These are phyloP conservation scores for Catajapyx aquilonaris DNA, from an alignment of 1,140 invertebrate genomes.

Conservation along the genomic window DNA sequence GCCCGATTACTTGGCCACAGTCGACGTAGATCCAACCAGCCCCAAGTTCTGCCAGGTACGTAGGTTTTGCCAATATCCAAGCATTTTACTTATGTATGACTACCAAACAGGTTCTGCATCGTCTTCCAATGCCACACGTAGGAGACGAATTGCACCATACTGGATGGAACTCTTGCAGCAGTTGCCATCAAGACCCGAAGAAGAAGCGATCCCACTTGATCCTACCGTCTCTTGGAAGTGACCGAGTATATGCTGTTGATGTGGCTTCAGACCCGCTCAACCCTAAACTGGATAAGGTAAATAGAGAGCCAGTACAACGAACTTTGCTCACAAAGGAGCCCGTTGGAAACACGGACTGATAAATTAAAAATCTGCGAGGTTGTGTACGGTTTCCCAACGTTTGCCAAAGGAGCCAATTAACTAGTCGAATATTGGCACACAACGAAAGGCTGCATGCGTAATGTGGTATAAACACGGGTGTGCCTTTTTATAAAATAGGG, in stretches of 20 bases:
- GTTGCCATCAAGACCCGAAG: slow-evolving; percentile 44
- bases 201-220: slow-evolving; percentile 55
- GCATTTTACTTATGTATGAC: slow-evolving; percentile 8
- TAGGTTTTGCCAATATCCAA: slow-evolving; percentile 5
- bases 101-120: slow-evolving; percentile 56
- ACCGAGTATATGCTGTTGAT: slow-evolving; percentile 72
- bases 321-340: too few species aligned
- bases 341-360: too few species aligned
- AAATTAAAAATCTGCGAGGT: too few species aligned
- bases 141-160: slow-evolving; percentile 87
- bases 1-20: slow-evolving; percentile 71
- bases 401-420: too few species aligned
- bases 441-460: too few species aligned
- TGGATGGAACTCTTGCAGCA: slow-evolving; percentile 92
- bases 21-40: slow-evolving; percentile 77
- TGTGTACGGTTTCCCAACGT: too few species aligned
- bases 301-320: too few species aligned
- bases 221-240: slow-evolving; percentile 57
- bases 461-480: too few species aligned
- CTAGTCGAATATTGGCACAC: too few species aligned
- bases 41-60: slow-evolving; percentile 62
- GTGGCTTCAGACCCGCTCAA: slow-evolving; percentile 40
- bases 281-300: slow-evolving; percentile 40
- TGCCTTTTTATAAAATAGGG: too few species aligned
- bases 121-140: slow-evolving; percentile 47